These are phyloP conservation scores for Luidia sarsii DNA, from an alignment of 53 echinoderm and acorn worm genomes.

Conservation along the genomic window DNA sequence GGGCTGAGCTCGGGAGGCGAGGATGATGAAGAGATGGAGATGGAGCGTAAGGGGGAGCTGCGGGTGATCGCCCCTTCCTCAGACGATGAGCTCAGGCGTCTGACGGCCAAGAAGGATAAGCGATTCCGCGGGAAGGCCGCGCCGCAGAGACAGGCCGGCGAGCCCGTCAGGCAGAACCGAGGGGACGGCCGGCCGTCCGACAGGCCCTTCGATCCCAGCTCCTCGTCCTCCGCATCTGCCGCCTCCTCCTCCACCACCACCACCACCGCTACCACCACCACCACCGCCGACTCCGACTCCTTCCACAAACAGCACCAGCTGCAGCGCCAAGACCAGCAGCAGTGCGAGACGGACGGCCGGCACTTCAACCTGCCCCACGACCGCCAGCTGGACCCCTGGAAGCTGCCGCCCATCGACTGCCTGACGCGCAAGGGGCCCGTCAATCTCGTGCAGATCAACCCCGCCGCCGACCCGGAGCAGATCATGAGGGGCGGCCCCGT, in stretches of 20 bases:
- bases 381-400: conserved; percentile 26
- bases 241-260: no score
- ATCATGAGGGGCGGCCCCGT: background rate
- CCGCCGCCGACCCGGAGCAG: background rate
- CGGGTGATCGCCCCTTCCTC: no score
- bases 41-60: background rate
- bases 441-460: conserved; percentile 5
- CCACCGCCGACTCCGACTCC: no score
- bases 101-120: no score
- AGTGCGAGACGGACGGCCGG: conserved; percentile 5
- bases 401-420: conserved; percentile 22
- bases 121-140: no score
- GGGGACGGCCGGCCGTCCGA: no score
- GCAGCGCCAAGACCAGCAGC: background rate
- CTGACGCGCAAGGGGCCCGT: conserved; percentile 20
- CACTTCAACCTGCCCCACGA: conserved; percentile 13
- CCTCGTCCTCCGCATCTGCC: no score
- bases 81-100: no score
- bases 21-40: conserved; percentile 15
- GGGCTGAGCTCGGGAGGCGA: background rate
- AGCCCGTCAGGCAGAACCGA: conserved; percentile 4
- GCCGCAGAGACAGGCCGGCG: no score
- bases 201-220: no score
- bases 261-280: no score
- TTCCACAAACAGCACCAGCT: no score